These are phyloP conservation scores for Limnodromus scolopaceus DNA, from an alignment of 2,797 vertebrate species.

Conservation along the genomic window DNA sequence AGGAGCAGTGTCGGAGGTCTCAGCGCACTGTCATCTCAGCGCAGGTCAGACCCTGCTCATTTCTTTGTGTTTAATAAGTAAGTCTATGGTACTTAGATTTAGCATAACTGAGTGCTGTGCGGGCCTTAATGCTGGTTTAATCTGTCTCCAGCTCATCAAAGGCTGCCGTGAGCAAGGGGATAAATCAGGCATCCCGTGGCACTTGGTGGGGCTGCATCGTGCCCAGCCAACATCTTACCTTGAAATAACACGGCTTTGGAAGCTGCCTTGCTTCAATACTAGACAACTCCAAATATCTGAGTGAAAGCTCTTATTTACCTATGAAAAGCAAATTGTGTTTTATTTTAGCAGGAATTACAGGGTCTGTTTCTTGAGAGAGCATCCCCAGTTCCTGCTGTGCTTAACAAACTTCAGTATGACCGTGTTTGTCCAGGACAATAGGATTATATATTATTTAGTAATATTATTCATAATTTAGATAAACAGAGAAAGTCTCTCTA, in stretches of 20 bases:
- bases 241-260: neutral
- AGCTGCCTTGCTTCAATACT: neutral
- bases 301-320: neutral
- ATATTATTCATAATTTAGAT: constrained; percentile 38
- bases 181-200: neutral
- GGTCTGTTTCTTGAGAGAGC: neutral
- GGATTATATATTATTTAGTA: constrained; percentile 16
- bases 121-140: neutral
- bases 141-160: neutral
- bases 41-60: neutral
- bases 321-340: neutral
- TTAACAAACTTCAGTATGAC: neutral
- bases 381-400: neutral
- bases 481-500: neutral
- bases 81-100: neutral
- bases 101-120: neutral
- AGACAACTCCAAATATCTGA: neutral
- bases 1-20: neutral
- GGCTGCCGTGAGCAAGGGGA: neutral
- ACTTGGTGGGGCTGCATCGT: neutral
- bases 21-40: fast-evolving
- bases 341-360: neutral
- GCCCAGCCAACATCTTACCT: neutral
- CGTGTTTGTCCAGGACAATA: neutral
- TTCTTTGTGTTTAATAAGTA: neutral